Evolutionary conservation across 2,797 vertebrate species (phyloP), one percentile per base, ranked within the genome.

Genomic region (Astyanax mexicanus): DNA sequence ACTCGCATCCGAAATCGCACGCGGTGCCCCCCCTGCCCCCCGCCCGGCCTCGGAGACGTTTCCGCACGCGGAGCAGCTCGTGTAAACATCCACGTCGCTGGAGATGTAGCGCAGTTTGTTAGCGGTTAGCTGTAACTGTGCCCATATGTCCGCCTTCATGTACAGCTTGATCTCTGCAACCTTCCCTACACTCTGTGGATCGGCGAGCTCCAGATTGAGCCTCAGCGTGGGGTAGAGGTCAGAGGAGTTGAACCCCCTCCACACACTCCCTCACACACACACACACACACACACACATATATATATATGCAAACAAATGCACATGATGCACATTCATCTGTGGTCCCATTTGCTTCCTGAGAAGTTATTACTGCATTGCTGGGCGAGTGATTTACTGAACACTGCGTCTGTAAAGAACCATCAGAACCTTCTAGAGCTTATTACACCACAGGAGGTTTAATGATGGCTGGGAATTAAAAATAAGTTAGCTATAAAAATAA

Each of bases 191-290:
- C 64, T 15, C 61, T 80, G 78, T 82, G 75, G 61, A 89, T 85
- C 69, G 54, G 78, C 79, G 80, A 61, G 21, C 77, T 91, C 88
- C 92, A 93, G 92, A 93, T 93, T 93, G 91, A 84, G 84, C 79
- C 87, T 74, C 91, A 91, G 91, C 89, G 83, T 89, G 91, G 80
- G 88, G 88, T 88, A 87, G 89, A 91, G 89, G 91, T 92, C 91
- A 92, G 90, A 88, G 88, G 85, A 90, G 81, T 74, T 44, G 66
- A 88, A 65, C 88, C 86, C 85, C 83, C 82, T 80, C 85, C 85
- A 86, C 74, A 35, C 37, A 27, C 52, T 15, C 23, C 12, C 38
- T 42, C 17, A 29, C 6, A 45, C 12, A 74, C 27, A 66, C 35
- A 12, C 72, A 42, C 3, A 21, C 42, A 27, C 35, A 12, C 44